phyloP scores from a whole-genome alignment of 2,113 vertebrate species.

The Lagopus muta region DNA sequence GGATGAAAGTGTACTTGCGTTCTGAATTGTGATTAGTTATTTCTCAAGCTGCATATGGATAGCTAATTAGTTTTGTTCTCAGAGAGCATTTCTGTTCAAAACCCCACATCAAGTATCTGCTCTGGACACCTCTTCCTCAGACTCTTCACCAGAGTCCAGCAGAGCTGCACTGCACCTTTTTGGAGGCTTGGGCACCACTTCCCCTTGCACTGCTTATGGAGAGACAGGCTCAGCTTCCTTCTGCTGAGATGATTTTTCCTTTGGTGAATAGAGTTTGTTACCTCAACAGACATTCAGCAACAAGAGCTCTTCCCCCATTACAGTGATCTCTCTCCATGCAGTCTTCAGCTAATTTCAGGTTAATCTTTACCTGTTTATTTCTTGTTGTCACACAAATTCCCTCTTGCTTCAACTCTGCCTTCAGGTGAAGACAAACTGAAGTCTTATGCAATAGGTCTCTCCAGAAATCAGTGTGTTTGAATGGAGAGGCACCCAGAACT shows the following conservation, averaged over 20 bases:
- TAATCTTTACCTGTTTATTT: background rate
- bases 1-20: too few species aligned
- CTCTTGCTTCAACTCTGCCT: background rate
- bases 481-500: background rate
- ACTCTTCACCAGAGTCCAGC: background rate
- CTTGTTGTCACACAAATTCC: background rate
- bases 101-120: rapidly evolving
- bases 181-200: rapidly evolving
- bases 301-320: background rate
- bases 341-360: background rate
- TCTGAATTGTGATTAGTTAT: background rate
- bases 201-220: background rate
- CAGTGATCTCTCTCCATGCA: background rate
- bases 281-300: rapidly evolving
- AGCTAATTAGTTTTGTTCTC: background rate
- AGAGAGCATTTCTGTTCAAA: background rate
- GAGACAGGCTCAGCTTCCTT: rapidly evolving
- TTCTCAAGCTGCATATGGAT: background rate
- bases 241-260: background rate
- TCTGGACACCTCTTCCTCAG: background rate
- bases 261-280: rapidly evolving
- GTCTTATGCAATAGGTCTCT: background rate
- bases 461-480: background rate
- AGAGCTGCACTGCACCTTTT: background rate
- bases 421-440: background rate